Conservation (phyloP, 2,797 vertebrate species). For the Xyrichtys novacula region DNA sequence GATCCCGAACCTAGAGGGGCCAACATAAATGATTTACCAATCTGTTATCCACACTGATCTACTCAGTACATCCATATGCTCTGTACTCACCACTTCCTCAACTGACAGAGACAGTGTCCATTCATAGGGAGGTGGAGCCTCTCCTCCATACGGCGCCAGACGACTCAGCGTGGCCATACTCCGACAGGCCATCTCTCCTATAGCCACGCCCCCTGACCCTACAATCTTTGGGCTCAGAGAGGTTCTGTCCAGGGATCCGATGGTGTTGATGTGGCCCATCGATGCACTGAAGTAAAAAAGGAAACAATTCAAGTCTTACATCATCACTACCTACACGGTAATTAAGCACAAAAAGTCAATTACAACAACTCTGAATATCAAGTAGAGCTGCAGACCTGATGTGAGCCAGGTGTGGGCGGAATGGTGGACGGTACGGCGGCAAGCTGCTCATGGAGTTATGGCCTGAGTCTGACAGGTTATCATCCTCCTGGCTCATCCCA, state of each 20-base stretch:
- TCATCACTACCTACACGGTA: constrained; percentile 30
- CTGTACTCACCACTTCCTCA: constrained; percentile 87
- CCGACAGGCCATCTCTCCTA: constrained; percentile 87
- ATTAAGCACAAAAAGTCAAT: constrained; percentile 31
- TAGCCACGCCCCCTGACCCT: constrained; percentile 76
- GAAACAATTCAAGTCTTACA: constrained; percentile 25
- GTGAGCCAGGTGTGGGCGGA: constrained; percentile 88
- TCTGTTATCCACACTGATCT: constrained; percentile 8
- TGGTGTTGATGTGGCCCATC: constrained; percentile 96
- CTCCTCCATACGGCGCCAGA: constrained; percentile 86
- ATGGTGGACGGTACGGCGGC: constrained; percentile 89
- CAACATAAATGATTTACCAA: constrained; percentile 2
- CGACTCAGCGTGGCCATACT: constrained; percentile 91
- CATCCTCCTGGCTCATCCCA: constrained; percentile 88
- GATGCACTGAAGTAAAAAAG: constrained; percentile 86
- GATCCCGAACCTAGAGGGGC: constrained; percentile 83
- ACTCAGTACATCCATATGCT: neutral
- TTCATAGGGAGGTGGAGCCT: constrained; percentile 92
- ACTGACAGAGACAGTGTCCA: constrained; percentile 91
- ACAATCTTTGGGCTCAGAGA: constrained; percentile 77
- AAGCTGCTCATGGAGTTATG: constrained; percentile 95
- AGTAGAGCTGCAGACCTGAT: constrained; percentile 80
- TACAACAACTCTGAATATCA: constrained; percentile 19
- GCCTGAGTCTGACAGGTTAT: constrained; percentile 90
- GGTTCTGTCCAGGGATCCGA: constrained; percentile 92